These are phyloP conservation scores for Pterocles burchelli DNA, from an alignment of 2,113 vertebrate genomes.

Conservation along the genomic window DNA sequence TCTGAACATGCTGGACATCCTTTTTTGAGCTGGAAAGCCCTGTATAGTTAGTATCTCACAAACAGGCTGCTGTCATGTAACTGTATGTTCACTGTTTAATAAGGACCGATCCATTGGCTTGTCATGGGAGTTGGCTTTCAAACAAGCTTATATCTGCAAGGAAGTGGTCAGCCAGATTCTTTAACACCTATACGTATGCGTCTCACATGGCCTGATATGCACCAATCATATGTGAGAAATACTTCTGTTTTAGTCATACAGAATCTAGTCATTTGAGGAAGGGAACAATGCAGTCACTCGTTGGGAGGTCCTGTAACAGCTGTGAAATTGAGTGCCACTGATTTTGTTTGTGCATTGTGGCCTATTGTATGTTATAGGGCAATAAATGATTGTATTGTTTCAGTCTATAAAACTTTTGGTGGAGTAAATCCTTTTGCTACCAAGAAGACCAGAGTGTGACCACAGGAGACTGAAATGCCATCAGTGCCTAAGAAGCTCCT, in stretches of 20 bases:
- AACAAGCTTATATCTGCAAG: background rate
- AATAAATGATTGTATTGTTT: background rate
- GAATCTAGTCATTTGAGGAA: background rate
- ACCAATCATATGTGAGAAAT: rapidly evolving
- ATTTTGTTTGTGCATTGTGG: background rate
- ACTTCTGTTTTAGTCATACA: background rate
- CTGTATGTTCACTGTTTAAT: background rate
- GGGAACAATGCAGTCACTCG: background rate
- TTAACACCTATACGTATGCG: background rate
- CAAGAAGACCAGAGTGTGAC: background rate
- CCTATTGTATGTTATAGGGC: background rate
- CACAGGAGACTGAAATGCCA: background rate
- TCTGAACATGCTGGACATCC: background rate
- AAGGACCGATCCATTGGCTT: background rate
- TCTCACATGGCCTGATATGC: background rate
- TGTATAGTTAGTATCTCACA: background rate
- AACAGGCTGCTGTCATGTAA: background rate
- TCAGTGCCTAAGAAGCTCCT: background rate
- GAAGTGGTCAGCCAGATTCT: background rate
- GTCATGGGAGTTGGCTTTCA: background rate
- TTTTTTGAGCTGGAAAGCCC: background rate
- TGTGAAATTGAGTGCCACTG: background rate
- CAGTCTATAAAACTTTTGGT: background rate
- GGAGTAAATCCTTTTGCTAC: background rate
- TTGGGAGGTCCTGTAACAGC: background rate